Base-by-base conservation (phyloP, 2,888 invertebrate genomes). In the Eugnorisma glareosa region DNA sequence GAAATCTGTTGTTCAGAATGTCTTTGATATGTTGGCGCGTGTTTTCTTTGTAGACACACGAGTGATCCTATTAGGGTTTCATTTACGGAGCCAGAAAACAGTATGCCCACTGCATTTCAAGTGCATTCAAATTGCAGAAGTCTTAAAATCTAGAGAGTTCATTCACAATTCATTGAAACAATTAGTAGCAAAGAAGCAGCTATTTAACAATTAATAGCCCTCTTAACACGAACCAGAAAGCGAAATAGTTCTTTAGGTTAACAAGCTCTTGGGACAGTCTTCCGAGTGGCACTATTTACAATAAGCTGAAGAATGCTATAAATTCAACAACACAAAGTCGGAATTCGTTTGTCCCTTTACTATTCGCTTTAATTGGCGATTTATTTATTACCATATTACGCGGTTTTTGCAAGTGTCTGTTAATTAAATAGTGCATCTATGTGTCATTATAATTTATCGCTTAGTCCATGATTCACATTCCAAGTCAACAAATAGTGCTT, bases 401-500 rank as follows among this genome's bases (percentile, higher is more conserved):
- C 28, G 59, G 4, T 35, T 67, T 57, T 63, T n/a, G n/a, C 40
- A 59, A 59, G 48, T 48, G 43, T 54, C 4, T 57, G 10, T 4
- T 67, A 59, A 59, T 74, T 73, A 45, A 73, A 69, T 68, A 67
- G 71, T 48, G 61, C 71, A 57, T 61, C 59, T 40, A 67, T 77
- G 61, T 73, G 59, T 67, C 69, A 59, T 7, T 61, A 48, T 40
- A 61, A 67, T 73, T 75, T 67, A 51, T 67, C 28, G 63, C 40
- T 37, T n/a, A 1, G 31, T 69, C 76, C 51, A 74, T 83, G 83
- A 75, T 79, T 79, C 75, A 78, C 81, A 76, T 78, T 84, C 70
- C 73, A 79, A 80, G 73, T 80, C 76, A 70, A 79, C 79, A 79
- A 74, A 69, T 72, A 74, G 67, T 66, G 78, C 75, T 86, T 77